These are phyloP conservation scores for Musca domestica DNA, from an alignment of 1,140 invertebrate species.

Conservation along the genomic window DNA sequence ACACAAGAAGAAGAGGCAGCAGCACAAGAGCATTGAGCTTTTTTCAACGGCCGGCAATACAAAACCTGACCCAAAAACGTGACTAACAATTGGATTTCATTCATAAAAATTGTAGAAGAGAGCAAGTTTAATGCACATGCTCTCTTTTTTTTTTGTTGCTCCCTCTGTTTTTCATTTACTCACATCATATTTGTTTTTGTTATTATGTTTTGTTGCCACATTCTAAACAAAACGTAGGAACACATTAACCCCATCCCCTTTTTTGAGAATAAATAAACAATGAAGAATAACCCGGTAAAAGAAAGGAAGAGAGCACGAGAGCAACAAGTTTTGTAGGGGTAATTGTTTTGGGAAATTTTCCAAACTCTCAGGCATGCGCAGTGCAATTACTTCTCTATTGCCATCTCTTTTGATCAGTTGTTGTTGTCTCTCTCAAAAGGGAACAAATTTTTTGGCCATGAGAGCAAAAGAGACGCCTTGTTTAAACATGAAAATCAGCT, in stretches of 20 bases:
- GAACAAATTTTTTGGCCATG: conserved; percentile 14
- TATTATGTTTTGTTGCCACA: not conserved
- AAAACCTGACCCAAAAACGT: conserved; percentile 17
- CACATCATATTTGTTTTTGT: not conserved
- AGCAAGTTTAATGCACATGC: not conserved
- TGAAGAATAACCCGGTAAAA: not conserved
- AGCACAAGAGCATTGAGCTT: not conserved
- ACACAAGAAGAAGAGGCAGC: not conserved
- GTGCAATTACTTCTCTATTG: not conserved
- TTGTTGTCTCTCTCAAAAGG: not conserved
- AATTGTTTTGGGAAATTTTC: conserved; percentile 50
- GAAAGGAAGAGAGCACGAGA: conserved; percentile 31
- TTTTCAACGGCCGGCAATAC: not conserved
- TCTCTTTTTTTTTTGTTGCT: conserved; percentile 3
- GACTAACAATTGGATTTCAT: not conserved
- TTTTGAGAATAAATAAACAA: not conserved
- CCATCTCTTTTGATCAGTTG: no score
- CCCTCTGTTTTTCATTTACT: not conserved
- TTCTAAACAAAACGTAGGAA: conserved; percentile 16
- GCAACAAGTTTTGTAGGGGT: conserved; percentile 35
- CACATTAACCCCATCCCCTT: not conserved
- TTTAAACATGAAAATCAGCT: not conserved
- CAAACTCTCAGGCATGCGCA: conserved; percentile 36
- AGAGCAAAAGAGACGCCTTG: conserved; percentile 28
- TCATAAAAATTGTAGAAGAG: not conserved